These are phyloP conservation scores for Chiloscyllium plagiosum DNA, from an alignment of 2,113 vertebrate species.

Conservation along the genomic window DNA sequence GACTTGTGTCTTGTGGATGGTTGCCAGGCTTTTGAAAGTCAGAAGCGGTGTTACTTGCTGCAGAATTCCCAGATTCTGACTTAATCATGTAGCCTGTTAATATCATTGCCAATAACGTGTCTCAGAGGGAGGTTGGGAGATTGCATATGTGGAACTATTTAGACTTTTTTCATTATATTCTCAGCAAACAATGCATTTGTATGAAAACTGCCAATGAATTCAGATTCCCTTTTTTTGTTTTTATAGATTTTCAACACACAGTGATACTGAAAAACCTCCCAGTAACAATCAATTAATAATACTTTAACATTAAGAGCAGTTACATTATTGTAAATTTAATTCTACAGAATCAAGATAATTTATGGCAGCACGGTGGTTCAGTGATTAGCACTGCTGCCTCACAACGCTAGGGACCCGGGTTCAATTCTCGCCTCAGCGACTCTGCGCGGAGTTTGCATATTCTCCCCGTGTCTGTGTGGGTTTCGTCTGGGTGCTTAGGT, in stretches of 20 bases:
- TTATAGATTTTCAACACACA: background rate
- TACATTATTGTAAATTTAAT: background rate
- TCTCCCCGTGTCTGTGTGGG: too few relatives aligned
- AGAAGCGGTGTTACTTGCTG: too few relatives aligned
- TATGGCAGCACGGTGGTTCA: too few relatives aligned
- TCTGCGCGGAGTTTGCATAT: too few relatives aligned
- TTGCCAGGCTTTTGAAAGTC: too few relatives aligned
- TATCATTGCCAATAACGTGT: background rate
- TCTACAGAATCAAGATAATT: background rate
- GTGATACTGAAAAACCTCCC: background rate
- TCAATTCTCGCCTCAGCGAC: too few relatives aligned
- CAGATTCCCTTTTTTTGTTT: background rate
- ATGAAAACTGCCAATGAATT: background rate
- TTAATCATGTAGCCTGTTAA: too few relatives aligned
- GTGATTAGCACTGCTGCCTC: too few relatives aligned
- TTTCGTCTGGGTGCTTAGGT: too few relatives aligned
- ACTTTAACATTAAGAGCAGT: background rate
- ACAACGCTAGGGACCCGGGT: too few relatives aligned
- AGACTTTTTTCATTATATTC: background rate
- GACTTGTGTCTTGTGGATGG: too few relatives aligned
- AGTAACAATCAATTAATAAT: background rate
- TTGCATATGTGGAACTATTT: background rate
- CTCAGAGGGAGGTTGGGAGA: background rate
- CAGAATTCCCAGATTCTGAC: too few relatives aligned
- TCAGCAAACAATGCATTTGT: background rate